Evolutionary conservation across 92 coral and sea anemone genomes (phyloP).

Genomic region (Micromussa lordhowensis): DNA sequence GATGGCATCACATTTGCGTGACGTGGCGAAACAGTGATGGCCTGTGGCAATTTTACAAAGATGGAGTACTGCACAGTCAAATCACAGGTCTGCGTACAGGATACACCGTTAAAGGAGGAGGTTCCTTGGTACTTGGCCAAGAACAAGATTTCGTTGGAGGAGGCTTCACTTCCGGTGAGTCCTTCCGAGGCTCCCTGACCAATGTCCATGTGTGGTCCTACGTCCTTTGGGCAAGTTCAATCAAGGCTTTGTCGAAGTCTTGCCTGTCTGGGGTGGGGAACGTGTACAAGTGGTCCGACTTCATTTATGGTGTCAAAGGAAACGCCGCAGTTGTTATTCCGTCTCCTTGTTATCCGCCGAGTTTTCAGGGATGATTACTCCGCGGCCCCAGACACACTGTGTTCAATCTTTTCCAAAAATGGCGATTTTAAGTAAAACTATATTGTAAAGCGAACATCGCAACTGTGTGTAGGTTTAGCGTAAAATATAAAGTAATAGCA

Average conservation of each 20-base stretch:
- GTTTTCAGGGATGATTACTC: background rate
- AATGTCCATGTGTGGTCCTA: constrained; percentile 79
- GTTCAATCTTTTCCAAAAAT: background rate
- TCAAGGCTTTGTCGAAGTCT: constrained; percentile 64
- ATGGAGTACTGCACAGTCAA: constrained; percentile 48
- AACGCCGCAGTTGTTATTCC: constrained; percentile 8
- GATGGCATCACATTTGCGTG: constrained; percentile 90
- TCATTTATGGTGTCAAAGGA: background rate
- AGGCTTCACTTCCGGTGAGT: constrained; percentile 73
- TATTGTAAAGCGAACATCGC: background rate
- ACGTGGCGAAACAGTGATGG: constrained; percentile 83
- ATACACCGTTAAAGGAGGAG: constrained; percentile 76
- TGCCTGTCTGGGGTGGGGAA: constrained; percentile 77
- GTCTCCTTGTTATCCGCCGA: background rate
- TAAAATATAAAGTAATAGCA: background rate
- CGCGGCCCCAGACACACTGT: background rate
- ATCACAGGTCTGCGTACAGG: constrained; percentile 60
- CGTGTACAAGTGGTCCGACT: constrained; percentile 29
- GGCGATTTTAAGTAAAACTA: background rate
- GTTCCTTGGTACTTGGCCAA: constrained; percentile 82
- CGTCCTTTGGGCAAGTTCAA: constrained; percentile 58
- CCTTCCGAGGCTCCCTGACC: constrained; percentile 81
- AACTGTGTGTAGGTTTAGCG: background rate
- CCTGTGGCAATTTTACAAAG: constrained; percentile 80
- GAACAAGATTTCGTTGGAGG: constrained; percentile 83